Base-by-base conservation (phyloP, 2,888 invertebrate species). In the Scrobipalpa atriplicella region DNA sequence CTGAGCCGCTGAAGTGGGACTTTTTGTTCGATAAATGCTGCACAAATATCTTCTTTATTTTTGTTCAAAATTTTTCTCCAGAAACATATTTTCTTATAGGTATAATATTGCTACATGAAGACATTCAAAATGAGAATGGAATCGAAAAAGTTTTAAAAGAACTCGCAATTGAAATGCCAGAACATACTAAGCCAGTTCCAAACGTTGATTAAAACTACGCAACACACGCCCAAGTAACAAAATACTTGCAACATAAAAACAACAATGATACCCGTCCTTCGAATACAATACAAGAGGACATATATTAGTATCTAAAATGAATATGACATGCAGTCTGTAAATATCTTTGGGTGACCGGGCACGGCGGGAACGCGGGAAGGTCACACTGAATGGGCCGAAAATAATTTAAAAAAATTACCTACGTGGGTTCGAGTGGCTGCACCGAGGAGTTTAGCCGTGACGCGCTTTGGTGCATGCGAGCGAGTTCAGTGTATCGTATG, bases 321-420 rank as follows among this genome's bases (percentile, higher is more conserved):
- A 64, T 41, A 64, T 64, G 64, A 64, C 64, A 64, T 51, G 41
- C 41, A 18, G 13, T 39, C 38, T 63, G 18, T 66, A 54, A 66
- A 66, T 67, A 66, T 65, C 51, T 47, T 41, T 43, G 47, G 58
- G 61, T 66, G 69, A 66, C 70, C 70, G 70, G 70, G 66, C 69
- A 16, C 13, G 13, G 52, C 51, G 62, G 39, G 66, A 65, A 66
- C 67, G 64, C 60, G 5, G 65, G 61, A 67, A 66, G 67, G 67
- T 69, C 67, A 60, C 18, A 63, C 19, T 54, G 65, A 69, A 67
- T 65, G 65, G 63, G 54, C 67, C 64, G 65, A 65, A 67, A 65
- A 69, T 68, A 70, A 70, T 69, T 43, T 70, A 69, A 63, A 56
- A 19, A 7, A 43, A 19, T 54, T 8, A 18, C 39, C 41, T 62